phyloP scores from a whole-genome alignment of 2,888 invertebrate species.

The Anaspis maculata region DNA sequence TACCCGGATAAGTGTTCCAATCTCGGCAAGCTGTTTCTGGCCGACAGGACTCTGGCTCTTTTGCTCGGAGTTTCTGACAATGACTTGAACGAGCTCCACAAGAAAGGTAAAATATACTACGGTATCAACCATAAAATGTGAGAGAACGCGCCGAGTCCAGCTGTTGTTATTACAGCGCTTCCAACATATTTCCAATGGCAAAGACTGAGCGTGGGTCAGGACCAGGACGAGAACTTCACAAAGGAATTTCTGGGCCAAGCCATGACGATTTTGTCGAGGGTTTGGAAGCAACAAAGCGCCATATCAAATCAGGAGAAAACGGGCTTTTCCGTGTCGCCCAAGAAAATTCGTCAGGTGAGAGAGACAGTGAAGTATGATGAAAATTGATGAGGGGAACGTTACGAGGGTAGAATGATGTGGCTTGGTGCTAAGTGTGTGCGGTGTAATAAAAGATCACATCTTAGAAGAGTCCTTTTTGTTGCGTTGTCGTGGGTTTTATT shows the following conservation, averaged over 20 bases:
- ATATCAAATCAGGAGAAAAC: conserved; percentile 46
- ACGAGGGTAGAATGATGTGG: too few species aligned
- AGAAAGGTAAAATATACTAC: conserved; percentile 48
- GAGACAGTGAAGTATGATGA: conserved; percentile 54
- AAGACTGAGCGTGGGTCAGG: conserved; percentile 65
- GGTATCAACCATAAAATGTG: conserved; percentile 1
- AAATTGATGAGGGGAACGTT: too few species aligned
- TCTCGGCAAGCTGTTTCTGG: conserved; percentile 52
- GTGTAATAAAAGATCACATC: too few species aligned
- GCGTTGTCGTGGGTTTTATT: too few species aligned
- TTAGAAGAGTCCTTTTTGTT: too few species aligned
- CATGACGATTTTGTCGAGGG: conserved; percentile 62
- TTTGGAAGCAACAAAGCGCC: conserved; percentile 43
- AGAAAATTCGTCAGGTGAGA: conserved; percentile 71
- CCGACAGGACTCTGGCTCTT: conserved; percentile 71
- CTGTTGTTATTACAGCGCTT: conserved; percentile 44
- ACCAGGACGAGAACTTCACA: conserved; percentile 77
- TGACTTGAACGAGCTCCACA: conserved; percentile 60
- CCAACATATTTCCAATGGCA: conserved; percentile 72
- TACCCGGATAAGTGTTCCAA: conserved; percentile 47
- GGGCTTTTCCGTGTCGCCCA: conserved; percentile 63
- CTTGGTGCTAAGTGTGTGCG: too few species aligned
- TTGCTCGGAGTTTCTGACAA: conserved; percentile 70
- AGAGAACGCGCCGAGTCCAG: too few species aligned
- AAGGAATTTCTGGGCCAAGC: conserved; percentile 77